Evolutionary conservation across 2,888 invertebrate genomes (phyloP).

Genomic region (Epistrophella euchroma): DNA sequence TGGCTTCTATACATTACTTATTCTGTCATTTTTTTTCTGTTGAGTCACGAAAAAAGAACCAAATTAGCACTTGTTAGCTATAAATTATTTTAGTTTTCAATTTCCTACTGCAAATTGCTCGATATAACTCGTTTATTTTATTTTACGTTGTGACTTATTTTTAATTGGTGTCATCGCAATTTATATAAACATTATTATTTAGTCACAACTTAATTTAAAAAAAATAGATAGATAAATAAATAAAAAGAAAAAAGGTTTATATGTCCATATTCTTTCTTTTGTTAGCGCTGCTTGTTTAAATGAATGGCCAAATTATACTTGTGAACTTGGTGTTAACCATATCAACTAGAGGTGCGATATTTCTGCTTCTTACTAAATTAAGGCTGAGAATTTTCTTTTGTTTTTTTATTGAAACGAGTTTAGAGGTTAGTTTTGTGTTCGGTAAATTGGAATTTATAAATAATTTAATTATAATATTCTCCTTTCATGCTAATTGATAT

Average conservation of each 20-base stretch:
- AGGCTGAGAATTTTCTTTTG: neutral
- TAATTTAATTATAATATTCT: neutral
- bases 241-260: no score
- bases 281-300: neutral
- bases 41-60: neutral
- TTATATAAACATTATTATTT: neutral
- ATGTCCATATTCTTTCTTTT: neutral
- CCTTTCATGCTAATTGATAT: neutral
- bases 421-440: neutral
- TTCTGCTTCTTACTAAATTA: constrained; percentile 14
- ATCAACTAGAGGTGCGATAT: constrained; percentile 1
- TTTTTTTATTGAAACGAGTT: neutral
- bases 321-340: constrained; percentile 6
- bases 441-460: neutral
- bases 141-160: neutral
- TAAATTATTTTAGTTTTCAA: neutral
- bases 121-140: neutral
- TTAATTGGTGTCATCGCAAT: neutral
- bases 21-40: neutral
- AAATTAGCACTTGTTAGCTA: neutral
- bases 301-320: neutral
- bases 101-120: neutral
- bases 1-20: neutral
- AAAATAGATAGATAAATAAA: no score
- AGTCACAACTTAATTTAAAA: constrained; percentile 2